Evolutionary conservation across 2,113 vertebrate species (phyloP).

Genomic region (Limnothrissa miodon): DNA sequence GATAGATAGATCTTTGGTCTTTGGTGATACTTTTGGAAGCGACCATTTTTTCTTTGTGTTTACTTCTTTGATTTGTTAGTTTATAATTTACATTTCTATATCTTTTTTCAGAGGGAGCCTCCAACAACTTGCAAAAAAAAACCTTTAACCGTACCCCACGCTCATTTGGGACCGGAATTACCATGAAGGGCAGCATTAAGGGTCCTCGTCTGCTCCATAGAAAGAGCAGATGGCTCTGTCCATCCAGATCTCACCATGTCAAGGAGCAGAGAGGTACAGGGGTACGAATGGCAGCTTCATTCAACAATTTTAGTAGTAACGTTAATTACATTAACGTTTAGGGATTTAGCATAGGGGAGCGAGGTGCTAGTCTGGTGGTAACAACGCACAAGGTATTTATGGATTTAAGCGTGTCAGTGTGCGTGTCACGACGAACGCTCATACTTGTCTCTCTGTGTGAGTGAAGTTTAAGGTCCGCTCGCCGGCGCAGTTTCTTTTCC

Average conservation of each 20-base stretch:
- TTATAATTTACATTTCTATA: conserved; percentile 13
- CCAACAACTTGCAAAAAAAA: conserved; percentile 27
- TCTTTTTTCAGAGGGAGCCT: conserved; percentile 48
- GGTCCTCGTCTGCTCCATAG: conserved; percentile 36
- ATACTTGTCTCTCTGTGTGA: conserved; percentile 13
- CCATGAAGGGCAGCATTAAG: conserved; percentile 47
- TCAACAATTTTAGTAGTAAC: neutral
- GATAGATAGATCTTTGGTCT: conserved; percentile 8
- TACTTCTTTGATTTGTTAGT: neutral
- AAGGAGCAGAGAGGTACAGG: conserved; percentile 38
- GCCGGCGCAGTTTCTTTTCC: conserved; percentile 69
- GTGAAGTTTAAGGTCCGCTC: conserved; percentile 62
- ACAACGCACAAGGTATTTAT: conserved; percentile 4
- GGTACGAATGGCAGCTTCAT: neutral
- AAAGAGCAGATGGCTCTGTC: conserved; percentile 62
- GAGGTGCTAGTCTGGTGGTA: neutral
- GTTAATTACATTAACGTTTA: neutral
- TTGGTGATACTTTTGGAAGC: neutral
- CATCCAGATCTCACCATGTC: conserved; percentile 53
- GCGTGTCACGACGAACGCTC: conserved; percentile 13
- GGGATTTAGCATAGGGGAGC: neutral
- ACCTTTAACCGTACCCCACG: neutral
- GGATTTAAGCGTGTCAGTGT: neutral
- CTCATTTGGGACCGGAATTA: conserved; percentile 32
- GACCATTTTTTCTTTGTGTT: neutral